Conservation (phyloP, 2,797 vertebrate genomes). For the Phalanger gymnotis region DNA sequence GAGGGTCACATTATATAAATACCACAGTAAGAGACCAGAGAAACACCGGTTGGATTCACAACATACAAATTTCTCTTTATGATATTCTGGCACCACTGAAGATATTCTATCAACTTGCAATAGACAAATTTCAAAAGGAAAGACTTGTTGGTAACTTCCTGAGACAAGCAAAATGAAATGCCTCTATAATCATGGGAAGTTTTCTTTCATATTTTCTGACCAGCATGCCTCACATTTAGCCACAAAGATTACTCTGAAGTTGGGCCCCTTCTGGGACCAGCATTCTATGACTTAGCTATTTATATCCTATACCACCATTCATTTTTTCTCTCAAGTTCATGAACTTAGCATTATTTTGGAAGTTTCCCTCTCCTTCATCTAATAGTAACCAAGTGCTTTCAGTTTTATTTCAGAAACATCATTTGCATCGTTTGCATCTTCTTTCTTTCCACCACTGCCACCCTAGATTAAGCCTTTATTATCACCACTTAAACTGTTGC, state of each 20-base stretch:
- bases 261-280: background rate
- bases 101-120: background rate
- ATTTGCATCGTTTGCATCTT: background rate
- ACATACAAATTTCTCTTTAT: background rate
- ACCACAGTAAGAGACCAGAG: background rate
- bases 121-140: background rate
- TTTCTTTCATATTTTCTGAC: background rate
- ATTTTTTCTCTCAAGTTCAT: background rate
- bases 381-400: background rate
- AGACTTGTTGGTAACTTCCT: slow-evolving; percentile 15
- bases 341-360: background rate
- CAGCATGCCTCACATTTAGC: background rate
- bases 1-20: background rate
- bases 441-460: background rate
- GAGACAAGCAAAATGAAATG: background rate
- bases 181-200: background rate
- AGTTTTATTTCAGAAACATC: background rate
- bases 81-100: background rate
- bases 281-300: background rate
- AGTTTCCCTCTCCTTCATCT: background rate
- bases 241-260: background rate
- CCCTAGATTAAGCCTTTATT: background rate
- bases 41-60: slow-evolving; percentile 16
- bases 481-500: background rate
- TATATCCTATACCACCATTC: background rate